A percentile compares a stretch with the other conserved stretches of the same genome.
Conservation (phyloP, 1,140 invertebrate species). For the Drosophila serrata region DNA sequence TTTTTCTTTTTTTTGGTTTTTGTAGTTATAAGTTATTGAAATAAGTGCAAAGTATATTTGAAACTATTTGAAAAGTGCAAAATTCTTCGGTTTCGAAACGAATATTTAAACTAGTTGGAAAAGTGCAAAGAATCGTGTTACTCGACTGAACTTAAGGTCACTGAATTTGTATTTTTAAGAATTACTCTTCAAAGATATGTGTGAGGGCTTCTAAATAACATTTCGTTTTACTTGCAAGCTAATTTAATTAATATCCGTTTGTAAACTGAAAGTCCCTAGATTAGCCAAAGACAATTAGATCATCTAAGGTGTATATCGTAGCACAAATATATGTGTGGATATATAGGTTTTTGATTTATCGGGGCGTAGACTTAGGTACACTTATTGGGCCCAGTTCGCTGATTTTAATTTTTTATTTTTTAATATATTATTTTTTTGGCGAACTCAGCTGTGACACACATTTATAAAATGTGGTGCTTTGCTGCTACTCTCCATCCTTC, state of each 20-base stretch:
- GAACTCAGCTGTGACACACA: conserved; percentile 55
- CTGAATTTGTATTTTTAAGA: conserved; percentile 21
- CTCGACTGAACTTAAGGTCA: conserved; percentile 18
- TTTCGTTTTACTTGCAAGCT: conserved; percentile 36
- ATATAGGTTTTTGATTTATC: conserved; percentile 38
- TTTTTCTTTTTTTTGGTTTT: conserved; percentile 52
- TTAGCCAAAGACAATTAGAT: conserved; percentile 48
- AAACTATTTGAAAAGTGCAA: conserved; percentile 51
- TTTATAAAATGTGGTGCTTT: conserved; percentile 74
- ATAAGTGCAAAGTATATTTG: conserved; percentile 67
- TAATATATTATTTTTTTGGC: neutral
- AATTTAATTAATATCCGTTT: conserved; percentile 28
- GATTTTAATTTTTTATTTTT: neutral
- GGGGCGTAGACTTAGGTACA: conserved; percentile 42
- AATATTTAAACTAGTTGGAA: conserved; percentile 13
- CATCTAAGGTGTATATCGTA: conserved; percentile 36
- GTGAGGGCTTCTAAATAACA: conserved; percentile 38
- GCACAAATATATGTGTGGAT: conserved; percentile 45
- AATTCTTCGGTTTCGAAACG: conserved; percentile 6
- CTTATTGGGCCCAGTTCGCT: conserved; percentile 35
- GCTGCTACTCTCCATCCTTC: conserved; percentile 14
- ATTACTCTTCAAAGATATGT: conserved; percentile 66
- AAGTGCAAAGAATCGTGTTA: conserved; percentile 1
- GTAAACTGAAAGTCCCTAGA: conserved; percentile 64
- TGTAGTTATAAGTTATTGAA: conserved; percentile 50